These are phyloP conservation scores for Amyelois transitella DNA, from an alignment of 1,140 invertebrate species.

Conservation along the genomic window DNA sequence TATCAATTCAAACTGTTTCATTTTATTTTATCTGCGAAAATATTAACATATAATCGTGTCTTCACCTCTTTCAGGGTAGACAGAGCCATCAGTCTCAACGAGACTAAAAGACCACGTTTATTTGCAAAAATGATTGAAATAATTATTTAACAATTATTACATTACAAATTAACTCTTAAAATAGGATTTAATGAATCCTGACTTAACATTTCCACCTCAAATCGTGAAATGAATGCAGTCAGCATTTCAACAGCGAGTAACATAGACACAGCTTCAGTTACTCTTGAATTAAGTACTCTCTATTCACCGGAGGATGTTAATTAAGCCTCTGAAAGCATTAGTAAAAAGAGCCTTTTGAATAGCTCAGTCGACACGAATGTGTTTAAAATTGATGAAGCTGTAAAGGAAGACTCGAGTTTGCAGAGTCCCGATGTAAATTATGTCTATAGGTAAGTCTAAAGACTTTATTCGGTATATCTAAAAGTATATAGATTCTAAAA, in stretches of 20 bases:
- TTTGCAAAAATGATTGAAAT: no score
- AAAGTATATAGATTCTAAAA: no score
- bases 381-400: constrained; percentile 44
- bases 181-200: neutral
- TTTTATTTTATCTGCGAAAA: no score
- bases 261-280: constrained; percentile 14
- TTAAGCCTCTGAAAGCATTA: constrained; percentile 60
- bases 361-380: constrained; percentile 28
- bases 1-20: no score
- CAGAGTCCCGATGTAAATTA: neutral
- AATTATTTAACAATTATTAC: no score
- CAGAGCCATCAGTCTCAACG: no score
- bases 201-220: neutral
- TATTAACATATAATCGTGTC: no score
- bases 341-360: constrained; percentile 57
- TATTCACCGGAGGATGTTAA: constrained; percentile 60
- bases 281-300: constrained; percentile 45
- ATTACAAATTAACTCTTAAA: neutral
- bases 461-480: no score
- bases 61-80: no score
- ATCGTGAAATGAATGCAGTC: neutral
- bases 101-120: no score
- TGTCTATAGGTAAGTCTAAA: no score
- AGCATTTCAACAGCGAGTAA: constrained; percentile 8
- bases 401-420: neutral